Base-by-base conservation (phyloP, 2,888 invertebrate genomes). In the Drosophila nigricruria region DNA sequence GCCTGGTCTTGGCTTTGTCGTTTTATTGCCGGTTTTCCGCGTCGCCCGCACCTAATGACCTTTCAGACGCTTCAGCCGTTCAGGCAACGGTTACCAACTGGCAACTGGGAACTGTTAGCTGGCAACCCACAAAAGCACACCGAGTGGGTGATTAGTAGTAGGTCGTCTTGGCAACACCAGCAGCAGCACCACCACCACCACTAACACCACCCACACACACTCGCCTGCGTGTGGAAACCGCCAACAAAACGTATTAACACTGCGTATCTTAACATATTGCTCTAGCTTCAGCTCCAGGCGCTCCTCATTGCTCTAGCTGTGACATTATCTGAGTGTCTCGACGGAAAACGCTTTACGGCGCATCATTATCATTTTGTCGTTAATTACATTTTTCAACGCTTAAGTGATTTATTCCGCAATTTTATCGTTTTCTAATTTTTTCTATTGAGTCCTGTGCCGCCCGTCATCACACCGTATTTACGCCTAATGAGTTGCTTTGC, bases 301-400 rank as follows among this genome's bases (percentile, higher is more conserved):
- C 52, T 32, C 3, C 3, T 59, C 25, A 16, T n/a, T 20, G 34
- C 47, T 34, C 10, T 18, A 27, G 49, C 58, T 18, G 3, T n/a
- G 53, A 42, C 50, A 25, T 30, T 72, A 45, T 65, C 45, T 66
- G 40, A 30, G 56, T 57, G 64, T 52, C 70, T 68, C 68, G 56
- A 23, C 65, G 77, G 77, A 67, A 78, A 87, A 78, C 71, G 84
- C 73, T 67, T 75, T 80, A 76, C 79, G 70, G 53, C 71, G 82
- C 86, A 73, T 89, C 86, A 89, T 89, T 89, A 89, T 90, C 88
- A 88, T 82, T 90, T 82, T 88, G 82, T 88, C 87, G 86, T 88
- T 89, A 88, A 89, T 90, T 90, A 89, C 81, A 82, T 90, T 90
- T 90, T 89, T 84, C 77, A 79, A 71, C 73, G 73, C 70, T 77